Conservation (phyloP, 2,113 vertebrate species). For the Rynchops niger region DNA sequence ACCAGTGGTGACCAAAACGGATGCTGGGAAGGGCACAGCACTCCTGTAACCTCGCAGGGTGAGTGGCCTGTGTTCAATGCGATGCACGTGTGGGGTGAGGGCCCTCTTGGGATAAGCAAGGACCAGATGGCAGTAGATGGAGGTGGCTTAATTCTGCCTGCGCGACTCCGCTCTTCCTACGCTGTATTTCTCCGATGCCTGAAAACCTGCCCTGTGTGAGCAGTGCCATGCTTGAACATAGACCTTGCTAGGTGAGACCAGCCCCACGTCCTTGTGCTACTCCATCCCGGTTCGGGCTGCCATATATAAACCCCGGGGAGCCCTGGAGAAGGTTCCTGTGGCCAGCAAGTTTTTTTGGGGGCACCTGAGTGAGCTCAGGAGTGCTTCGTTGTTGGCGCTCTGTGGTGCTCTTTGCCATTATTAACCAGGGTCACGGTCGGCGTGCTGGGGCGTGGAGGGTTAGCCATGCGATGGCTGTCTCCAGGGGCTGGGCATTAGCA, state of each 20-base stretch:
- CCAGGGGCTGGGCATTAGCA: neutral
- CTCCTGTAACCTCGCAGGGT: neutral
- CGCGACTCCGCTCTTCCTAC: neutral
- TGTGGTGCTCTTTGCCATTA: neutral
- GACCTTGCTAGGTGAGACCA: neutral
- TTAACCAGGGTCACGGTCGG: neutral
- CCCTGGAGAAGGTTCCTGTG: neutral
- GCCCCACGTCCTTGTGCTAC: rapidly evolving
- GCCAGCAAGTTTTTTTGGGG: neutral
- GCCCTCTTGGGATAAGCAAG: neutral
- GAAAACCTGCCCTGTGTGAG: neutral
- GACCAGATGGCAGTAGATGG: neutral
- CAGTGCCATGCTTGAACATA: neutral
- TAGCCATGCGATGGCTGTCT: neutral
- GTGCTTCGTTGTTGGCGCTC: neutral
- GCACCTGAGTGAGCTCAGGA: neutral
- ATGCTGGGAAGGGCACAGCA: neutral
- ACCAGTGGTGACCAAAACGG: neutral
- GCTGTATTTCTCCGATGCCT: neutral
- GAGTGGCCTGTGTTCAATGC: neutral
- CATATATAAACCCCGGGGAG: neutral
- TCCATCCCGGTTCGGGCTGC: rapidly evolving
- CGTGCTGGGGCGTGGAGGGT: neutral
- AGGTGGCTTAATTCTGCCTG: rapidly evolving
- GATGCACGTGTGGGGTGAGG: neutral